Evolutionary conservation across 2,113 vertebrate species (phyloP), one percentile per base, ranked within the genome.

Genomic region (Neodontobutis hainanensis): DNA sequence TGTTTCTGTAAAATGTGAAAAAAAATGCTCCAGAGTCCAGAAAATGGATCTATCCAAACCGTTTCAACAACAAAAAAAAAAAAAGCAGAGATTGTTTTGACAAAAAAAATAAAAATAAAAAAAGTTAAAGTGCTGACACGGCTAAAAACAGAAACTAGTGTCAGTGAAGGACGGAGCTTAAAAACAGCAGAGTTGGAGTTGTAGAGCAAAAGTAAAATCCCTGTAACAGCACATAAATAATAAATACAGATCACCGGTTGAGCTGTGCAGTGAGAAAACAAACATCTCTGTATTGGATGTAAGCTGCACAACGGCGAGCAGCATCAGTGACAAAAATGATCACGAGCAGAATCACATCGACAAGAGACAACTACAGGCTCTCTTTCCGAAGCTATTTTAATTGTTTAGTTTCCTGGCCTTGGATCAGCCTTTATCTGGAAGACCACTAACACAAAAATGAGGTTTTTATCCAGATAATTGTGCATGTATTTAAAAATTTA

Each of bases 141-240:
- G 27, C 34, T 38, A 52, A 14, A 49, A 55, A 11, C 14, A 36
- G n/a, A 10, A 47, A 42, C 16, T 19, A 8, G 6, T 19, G n/a
- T 3, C 36, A 12, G 11, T 11, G 36, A 6, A 67, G 58, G 32
- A 32, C 49, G 3, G 32, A 43, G 5, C 15, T 59, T 15, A 9
- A 44, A 14, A 11, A 65, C 42, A 60, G 44, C 11, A 8, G 0
- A 8, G 40, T 19, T 27, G 56, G 12, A 45, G 19, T 12, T 53
- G 52, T 12, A 69, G 16, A 63, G 40, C 15, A 57, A 52, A 52
- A 40, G 50, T 46, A 10, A 57, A 60, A 42, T 61, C 57, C 57
- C 11, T 61, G 45, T 10, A 43, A 52, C 53, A 70, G 43, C 42
- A 35, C n/a, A 55, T 42, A 57, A 67, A 49, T 43, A 58, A 40